These are phyloP conservation scores for Sinocyclocheilus grahami DNA, from an alignment of 2,113 vertebrate species.

Conservation along the genomic window DNA sequence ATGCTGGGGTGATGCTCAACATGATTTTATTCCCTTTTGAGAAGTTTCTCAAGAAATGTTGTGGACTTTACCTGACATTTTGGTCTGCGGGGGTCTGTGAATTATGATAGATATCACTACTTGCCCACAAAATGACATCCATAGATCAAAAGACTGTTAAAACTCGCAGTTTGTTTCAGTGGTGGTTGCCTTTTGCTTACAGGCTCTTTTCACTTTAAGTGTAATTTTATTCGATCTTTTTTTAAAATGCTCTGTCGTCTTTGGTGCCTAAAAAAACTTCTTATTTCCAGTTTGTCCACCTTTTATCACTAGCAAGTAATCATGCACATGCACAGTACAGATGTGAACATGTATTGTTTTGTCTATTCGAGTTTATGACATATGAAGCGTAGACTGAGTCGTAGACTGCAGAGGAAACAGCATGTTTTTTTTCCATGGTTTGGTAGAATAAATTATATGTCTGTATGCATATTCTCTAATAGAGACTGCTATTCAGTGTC, in stretches of 20 bases:
- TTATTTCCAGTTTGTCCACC: background rate
- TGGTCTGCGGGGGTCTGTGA: background rate
- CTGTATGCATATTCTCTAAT: conserved; percentile 37
- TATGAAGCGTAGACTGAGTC: background rate
- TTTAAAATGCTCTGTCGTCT: background rate
- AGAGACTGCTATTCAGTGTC: conserved; percentile 35
- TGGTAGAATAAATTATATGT: conserved; percentile 36
- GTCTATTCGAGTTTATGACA: conserved; percentile 3
- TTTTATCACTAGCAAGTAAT: conserved; percentile 26
- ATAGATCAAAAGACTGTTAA: conserved; percentile 17
- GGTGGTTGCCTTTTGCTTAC: conserved; percentile 33
- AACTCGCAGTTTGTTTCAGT: conserved; percentile 33
- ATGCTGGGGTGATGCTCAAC: background rate
- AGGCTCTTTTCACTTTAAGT: conserved; percentile 1
- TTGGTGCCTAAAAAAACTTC: conserved; percentile 9
- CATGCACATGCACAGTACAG: conserved; percentile 12
- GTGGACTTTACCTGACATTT: conserved; percentile 8
- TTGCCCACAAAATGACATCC: background rate
- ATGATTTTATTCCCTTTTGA: background rate
- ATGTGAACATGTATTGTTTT: conserved; percentile 29
- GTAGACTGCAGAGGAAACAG: conserved; percentile 10
- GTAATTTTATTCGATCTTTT: conserved; percentile 19
- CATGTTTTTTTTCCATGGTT: conserved; percentile 26
- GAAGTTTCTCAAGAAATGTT: conserved; percentile 14
- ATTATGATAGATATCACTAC: conserved; percentile 12